Evolutionary conservation across 2,113 vertebrate species (phyloP), one percentile per base, ranked within the genome.

Genomic region (Serinus canaria): DNA sequence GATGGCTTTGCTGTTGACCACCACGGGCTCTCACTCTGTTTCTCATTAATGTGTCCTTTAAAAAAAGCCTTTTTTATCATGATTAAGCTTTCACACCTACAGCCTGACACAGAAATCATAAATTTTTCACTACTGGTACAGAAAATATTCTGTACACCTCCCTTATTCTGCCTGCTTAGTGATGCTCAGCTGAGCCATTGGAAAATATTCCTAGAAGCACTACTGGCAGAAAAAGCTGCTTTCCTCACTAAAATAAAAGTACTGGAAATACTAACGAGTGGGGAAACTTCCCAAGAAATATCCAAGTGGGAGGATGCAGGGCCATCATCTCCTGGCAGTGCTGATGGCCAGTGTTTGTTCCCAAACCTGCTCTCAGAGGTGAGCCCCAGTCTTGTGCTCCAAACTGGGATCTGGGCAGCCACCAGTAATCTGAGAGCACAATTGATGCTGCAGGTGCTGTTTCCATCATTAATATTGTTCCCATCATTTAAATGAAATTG

Each of bases 381-480:
- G 22, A 35, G 15, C 52, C 33, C 11, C 31, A 24, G 6, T 5
- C 11, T 37, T 19, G 11, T 28, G 11, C 58, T 78, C 33, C 53
- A 86, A 43, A 25, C 4, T 31, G 15, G 19, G 10, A 22, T 95
- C 33, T 30, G n/a, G 43, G 56, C 13, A 79, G 0, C 49, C n/a
- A 31, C 0, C 0, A 37, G 14, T 10, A 2, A 18, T 91, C 75
- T 20, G 10, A 64, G 63, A 41, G 24, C 30, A 33, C 41, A 60
- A 16, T 28, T 67, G 47, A 23, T 3, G 2, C 7, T 56, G 31
- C 20, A 55, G 55, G 50, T 24, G 53, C 11, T 78, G 6, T 55
- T 63, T 22, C 7, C 21, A 1, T 33, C 69, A 23, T 27, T 60
- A 41, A 56, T 49, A 23, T 9, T 18, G 4, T n/a, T 39, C 20